A percentile compares a stretch with the other conserved stretches of the same genome.
These are phyloP conservation scores for Drosophila pruinosa DNA, from an alignment of 1,140 invertebrate species.

Conservation along the genomic window DNA sequence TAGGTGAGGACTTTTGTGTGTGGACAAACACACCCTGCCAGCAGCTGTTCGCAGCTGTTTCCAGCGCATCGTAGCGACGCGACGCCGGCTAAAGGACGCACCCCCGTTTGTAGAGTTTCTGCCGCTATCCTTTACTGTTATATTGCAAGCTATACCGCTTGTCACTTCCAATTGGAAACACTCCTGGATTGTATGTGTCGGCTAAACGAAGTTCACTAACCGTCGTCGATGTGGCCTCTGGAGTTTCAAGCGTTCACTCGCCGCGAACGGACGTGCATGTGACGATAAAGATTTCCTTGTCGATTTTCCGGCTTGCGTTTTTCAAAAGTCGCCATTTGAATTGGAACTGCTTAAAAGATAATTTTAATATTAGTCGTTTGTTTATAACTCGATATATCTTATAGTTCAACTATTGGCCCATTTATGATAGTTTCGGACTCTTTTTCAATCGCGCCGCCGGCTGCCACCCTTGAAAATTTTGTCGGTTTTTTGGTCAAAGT, in stretches of 20 bases:
- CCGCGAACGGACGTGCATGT: constrained; percentile 59
- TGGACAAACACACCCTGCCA: constrained; percentile 51
- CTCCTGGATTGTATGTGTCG: constrained; percentile 19
- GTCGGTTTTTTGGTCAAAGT: constrained; percentile 34
- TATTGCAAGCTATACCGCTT: constrained; percentile 48
- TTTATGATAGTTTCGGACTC: too few relatives aligned
- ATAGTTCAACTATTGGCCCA: too few relatives aligned
- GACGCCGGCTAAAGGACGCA: constrained; percentile 37
- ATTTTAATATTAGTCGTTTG: not conserved
- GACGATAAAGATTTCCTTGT: not conserved
- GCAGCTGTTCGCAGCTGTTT: constrained; percentile 57
- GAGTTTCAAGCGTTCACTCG: constrained; percentile 63
- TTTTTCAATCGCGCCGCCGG: constrained; percentile 14
- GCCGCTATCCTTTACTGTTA: not conserved
- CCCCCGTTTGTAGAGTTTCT: constrained; percentile 54
- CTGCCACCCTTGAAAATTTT: constrained; percentile 46
- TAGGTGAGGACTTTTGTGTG: constrained; percentile 48
- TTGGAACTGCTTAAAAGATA: not conserved
- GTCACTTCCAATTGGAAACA: constrained; percentile 66
- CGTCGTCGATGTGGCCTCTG: constrained; percentile 33
- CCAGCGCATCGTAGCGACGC: constrained; percentile 19
- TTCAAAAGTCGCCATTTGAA: not conserved
- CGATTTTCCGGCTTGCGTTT: not conserved
- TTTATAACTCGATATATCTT: not conserved
- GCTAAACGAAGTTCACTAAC: constrained; percentile 61